phyloP scores from a whole-genome alignment of 2,888 invertebrate species.

The Aphodius sticticus region DNA sequence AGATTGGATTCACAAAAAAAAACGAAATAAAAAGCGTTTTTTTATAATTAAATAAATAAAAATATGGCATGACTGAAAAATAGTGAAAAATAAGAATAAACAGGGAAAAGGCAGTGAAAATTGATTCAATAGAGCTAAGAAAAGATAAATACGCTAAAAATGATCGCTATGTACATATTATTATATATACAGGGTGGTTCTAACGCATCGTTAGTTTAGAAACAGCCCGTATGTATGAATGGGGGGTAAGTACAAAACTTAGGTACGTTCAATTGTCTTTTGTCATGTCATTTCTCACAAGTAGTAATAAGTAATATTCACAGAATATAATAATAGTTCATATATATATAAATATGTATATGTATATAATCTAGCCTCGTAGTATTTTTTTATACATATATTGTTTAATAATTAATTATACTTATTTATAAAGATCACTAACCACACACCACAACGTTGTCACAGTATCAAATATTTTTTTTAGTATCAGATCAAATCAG shows the following conservation, averaged over 20 bases:
- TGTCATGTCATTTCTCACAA: slow-evolving; percentile 43
- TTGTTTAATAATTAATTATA: not conserved
- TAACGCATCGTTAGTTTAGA: not conserved
- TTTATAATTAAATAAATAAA: slow-evolving; percentile 28
- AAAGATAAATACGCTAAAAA: not conserved
- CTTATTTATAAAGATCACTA: slow-evolving; percentile 34
- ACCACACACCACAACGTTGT: slow-evolving; percentile 29
- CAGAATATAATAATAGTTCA: slow-evolving; percentile 36
- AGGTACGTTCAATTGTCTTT: slow-evolving; percentile 57
- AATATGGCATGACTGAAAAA: slow-evolving; percentile 49
- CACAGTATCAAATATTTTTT: slow-evolving; percentile 10
- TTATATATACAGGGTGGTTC: not conserved
- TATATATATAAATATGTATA: not conserved
- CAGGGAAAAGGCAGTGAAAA: slow-evolving; percentile 56
- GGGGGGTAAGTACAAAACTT: slow-evolving; percentile 54
- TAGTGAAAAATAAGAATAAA: slow-evolving; percentile 31
- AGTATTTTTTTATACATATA: slow-evolving; percentile 22
- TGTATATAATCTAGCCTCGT: slow-evolving; percentile 32
- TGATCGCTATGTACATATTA: slow-evolving; percentile 51
- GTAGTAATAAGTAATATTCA: slow-evolving; percentile 26
- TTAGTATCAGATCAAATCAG: slow-evolving; percentile 14
- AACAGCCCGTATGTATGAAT: not conserved
- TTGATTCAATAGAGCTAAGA: slow-evolving; percentile 37
- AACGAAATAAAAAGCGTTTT: no score
- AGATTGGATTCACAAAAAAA: slow-evolving; percentile 36